Base-by-base conservation (phyloP, 1,140 invertebrate genomes). In the Stegodyphus dumicola region DNA sequence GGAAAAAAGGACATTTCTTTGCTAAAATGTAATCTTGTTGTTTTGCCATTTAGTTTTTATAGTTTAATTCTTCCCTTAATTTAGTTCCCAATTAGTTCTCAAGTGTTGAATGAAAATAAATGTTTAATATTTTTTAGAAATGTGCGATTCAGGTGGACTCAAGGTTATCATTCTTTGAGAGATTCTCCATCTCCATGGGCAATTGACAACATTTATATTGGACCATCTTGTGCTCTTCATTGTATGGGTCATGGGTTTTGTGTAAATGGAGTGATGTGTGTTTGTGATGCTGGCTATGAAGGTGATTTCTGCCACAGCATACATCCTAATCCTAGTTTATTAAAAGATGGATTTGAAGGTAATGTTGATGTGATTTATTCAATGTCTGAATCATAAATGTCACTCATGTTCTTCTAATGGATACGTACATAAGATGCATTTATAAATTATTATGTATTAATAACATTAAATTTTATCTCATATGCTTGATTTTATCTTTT, bases 121-220 rank as follows among this genome's bases (percentile, higher is more conserved):
- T 60, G 9, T 67, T 70, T 48, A 49, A 15, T 78, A 33, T 77
- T 18, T 77, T 90, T 18, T 88, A 90, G 90, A 48, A 84, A 86
- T 52, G 88, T 89, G 6, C 87, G 91, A 75, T 92, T 92, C 86
- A 88, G 91, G 51, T 92, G 91, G 91, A 90, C 90, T 65, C 91
- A 92, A 86, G 91, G 90, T 4, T 88, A 88, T 79, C 88, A 90
- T 53, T 89, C 89, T 18, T 86, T 89, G 2, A 76, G 88, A 54
- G 89, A 90, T 71, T 89, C 88, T 86, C 89, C 89, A 9, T 89
- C 90, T 49, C 89, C 89, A 54, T 92, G 92, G 92, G 90, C 91
- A 10, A 86, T 92, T 33, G 91, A 92, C 85, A 91, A 91, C 86
- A 88, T 92, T 17, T 92, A 91, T 87, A 90, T 92, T 80, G 91